Conservation (phyloP, 2,888 invertebrate genomes). For the Cantharis rufa region DNA sequence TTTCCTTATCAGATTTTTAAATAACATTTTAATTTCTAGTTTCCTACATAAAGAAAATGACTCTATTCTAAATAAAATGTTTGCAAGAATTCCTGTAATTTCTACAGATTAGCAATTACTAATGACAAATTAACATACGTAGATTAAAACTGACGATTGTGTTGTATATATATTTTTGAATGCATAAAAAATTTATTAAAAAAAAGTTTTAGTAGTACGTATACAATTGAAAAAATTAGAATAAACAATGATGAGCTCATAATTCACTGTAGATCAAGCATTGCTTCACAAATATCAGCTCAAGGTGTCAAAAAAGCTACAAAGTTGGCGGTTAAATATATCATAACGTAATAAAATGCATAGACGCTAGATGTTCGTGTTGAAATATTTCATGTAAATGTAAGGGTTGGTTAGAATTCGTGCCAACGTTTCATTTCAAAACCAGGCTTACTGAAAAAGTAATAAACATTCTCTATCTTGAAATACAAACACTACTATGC, state of each 20-base stretch:
- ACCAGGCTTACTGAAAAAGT: slow-evolving; percentile 28
- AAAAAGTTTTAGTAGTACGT: neutral
- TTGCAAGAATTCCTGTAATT: too few relatives aligned
- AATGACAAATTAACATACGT: neutral
- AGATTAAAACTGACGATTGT: neutral
- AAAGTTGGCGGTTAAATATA: slow-evolving; percentile 25
- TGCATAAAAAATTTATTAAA: neutral
- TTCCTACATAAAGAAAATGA: neutral
- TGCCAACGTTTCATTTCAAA: slow-evolving; percentile 27
- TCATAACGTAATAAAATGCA: slow-evolving; percentile 23
- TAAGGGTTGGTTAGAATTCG: slow-evolving; percentile 15
- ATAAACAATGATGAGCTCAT: slow-evolving; percentile 23
- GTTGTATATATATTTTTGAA: neutral
- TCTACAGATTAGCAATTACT: neutral
- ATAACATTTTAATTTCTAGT: neutral
- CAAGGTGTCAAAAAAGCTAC: slow-evolving; percentile 16
- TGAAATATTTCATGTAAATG: slow-evolving; percentile 17
- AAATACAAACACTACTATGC: slow-evolving; percentile 31
- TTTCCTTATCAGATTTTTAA: neutral
- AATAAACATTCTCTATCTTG: slow-evolving; percentile 31
- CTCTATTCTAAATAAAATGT: neutral
- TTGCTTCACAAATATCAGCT: slow-evolving; percentile 21
- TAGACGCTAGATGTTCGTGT: slow-evolving; percentile 18
- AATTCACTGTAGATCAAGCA: slow-evolving; percentile 23
- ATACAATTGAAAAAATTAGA: neutral